These are phyloP conservation scores for Luidia sarsii DNA, from an alignment of 53 echinoderm and acorn worm genomes.

Conservation along the genomic window DNA sequence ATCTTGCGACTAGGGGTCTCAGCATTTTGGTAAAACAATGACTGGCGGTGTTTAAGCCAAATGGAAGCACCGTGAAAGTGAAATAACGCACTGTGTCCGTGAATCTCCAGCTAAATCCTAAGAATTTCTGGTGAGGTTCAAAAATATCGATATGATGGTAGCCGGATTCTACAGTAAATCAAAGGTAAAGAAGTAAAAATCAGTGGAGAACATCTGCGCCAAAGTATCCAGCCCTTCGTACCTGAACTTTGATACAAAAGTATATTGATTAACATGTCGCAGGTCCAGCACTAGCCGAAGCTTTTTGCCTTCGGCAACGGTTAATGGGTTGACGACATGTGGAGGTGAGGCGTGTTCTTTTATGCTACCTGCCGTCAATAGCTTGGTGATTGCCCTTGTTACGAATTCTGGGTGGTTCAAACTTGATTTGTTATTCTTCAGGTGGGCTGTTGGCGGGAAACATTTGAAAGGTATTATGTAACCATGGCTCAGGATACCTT, in stretches of 20 bases:
- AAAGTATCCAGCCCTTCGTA: conserved; percentile 18
- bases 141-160: conserved; percentile 41
- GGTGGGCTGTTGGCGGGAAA: conserved; percentile 23
- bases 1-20: conserved; percentile 7
- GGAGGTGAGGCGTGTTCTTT: conserved; percentile 1
- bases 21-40: conserved; percentile 22
- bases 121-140: conserved; percentile 21
- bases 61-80: conserved; percentile 9
- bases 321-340: conserved; percentile 30
- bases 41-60: no score
- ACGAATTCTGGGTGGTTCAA: conserved; percentile 45
- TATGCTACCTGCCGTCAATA: neutral
- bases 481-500: conserved; percentile 14
- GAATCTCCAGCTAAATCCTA: conserved; percentile 37
- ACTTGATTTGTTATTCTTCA: conserved; percentile 46
- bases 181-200: conserved; percentile 28
- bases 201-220: conserved; percentile 17
- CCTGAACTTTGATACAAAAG: conserved; percentile 3
- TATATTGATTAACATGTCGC: conserved; percentile 35
- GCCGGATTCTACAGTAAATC: conserved; percentile 35
- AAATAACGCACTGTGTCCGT: conserved; percentile 5
- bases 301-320: conserved; percentile 39
- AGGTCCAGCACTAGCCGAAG: conserved; percentile 39
- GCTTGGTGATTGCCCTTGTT: conserved; percentile 13
- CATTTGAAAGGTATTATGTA: conserved; percentile 31